Conservation (phyloP, 2,113 vertebrate genomes). For the Psilopsiagon aurifrons region DNA sequence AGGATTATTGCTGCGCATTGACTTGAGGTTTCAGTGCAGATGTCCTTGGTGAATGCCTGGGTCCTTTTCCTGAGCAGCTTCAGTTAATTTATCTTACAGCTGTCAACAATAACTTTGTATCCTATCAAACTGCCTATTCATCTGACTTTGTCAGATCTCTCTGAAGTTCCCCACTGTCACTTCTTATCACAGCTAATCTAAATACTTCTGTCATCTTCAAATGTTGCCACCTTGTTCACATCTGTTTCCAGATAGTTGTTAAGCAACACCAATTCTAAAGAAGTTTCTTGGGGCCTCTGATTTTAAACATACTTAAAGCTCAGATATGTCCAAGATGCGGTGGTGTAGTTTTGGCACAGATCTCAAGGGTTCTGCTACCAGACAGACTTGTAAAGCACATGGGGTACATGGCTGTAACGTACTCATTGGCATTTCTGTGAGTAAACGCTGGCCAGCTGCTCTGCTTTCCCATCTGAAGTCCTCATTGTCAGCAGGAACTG, state of each 20-base stretch:
- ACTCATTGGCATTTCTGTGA: slow-evolving; percentile 12
- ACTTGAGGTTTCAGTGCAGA: slow-evolving; percentile 1
- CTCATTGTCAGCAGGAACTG: slow-evolving; percentile 24
- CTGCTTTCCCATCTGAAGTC: not conserved
- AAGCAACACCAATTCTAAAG: slow-evolving; percentile 13
- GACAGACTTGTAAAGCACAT: not conserved
- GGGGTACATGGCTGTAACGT: not conserved
- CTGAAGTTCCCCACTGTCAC: slow-evolving; percentile 52
- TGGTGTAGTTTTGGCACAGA: not conserved
- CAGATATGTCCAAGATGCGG: not conserved
- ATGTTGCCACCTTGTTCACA: slow-evolving; percentile 60
- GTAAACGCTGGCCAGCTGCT: slow-evolving; percentile 41
- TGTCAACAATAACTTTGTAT: slow-evolving; percentile 56
- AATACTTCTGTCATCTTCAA: slow-evolving; percentile 58
- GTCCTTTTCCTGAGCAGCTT: slow-evolving; percentile 13
- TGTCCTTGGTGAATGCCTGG: slow-evolving; percentile 7
- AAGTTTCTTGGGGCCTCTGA: not conserved
- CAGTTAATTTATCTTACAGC: slow-evolving; percentile 48
- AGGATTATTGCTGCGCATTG: not conserved
- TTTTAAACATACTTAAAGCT: slow-evolving; percentile 32
- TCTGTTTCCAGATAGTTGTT: slow-evolving; percentile 48
- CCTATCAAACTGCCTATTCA: slow-evolving; percentile 45
- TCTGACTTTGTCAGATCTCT: slow-evolving; percentile 40
- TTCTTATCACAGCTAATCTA: slow-evolving; percentile 52
- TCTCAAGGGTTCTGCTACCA: slow-evolving; percentile 3